phyloP scores from a whole-genome alignment of 37 sponge, comb jelly and placozoan genomes.

The Diacarnus erythraeanus region DNA sequence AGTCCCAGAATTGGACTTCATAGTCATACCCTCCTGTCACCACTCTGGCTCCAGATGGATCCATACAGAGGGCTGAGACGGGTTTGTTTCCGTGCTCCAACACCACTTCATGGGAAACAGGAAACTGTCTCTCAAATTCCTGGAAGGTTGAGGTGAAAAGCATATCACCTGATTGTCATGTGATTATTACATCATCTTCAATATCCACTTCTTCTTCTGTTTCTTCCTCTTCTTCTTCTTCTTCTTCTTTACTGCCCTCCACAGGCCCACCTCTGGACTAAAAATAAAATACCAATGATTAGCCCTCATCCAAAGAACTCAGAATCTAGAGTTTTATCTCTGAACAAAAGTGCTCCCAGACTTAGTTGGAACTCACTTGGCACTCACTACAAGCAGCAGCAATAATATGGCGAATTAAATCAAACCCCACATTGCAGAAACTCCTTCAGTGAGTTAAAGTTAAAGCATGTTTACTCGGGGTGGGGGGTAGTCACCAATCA shows the following conservation, averaged over 20 bases:
- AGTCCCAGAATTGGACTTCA: conserved; percentile 83
- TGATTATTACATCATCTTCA: conserved; percentile 22
- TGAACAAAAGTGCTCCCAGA: too few relatives aligned
- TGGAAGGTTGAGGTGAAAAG: not conserved
- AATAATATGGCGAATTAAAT: too few relatives aligned
- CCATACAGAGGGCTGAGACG: conserved; percentile 86
- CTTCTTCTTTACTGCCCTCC: conserved; percentile 27
- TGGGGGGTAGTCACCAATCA: too few relatives aligned
- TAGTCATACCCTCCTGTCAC: conserved; percentile 93
- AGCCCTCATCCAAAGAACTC: too few relatives aligned
- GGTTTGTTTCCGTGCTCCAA: conserved; percentile 84
- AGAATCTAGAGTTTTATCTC: too few relatives aligned
- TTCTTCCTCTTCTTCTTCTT: conserved; percentile 31
- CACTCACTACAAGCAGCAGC: too few relatives aligned
- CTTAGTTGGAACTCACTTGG: too few relatives aligned
- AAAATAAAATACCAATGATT: not conserved
- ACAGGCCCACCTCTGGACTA: not conserved
- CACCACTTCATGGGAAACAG: conserved; percentile 75
- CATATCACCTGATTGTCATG: not conserved
- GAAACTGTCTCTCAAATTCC: conserved; percentile 55
- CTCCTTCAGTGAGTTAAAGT: too few relatives aligned
- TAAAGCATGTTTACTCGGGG: too few relatives aligned
- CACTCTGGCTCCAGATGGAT: conserved; percentile 90
- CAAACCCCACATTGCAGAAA: too few relatives aligned
- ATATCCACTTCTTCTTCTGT: conserved; percentile 20